These are phyloP conservation scores for Drosophila mayri DNA, from an alignment of 1,140 invertebrate genomes.

Conservation along the genomic window DNA sequence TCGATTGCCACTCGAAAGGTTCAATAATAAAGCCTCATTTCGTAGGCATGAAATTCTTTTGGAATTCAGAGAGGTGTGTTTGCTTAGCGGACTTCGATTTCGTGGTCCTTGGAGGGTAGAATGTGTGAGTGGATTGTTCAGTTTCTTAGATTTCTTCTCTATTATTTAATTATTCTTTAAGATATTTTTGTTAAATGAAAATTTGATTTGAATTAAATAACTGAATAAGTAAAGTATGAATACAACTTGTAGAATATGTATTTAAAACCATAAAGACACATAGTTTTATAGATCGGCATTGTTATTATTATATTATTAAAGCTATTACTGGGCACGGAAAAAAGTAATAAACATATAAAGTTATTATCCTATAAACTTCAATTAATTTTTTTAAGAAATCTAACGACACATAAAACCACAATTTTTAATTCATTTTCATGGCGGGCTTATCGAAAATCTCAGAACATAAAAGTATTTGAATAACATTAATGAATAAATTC, in stretches of 20 bases:
- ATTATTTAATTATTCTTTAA: not conserved
- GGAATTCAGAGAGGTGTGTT: not conserved
- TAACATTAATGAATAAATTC: conserved; percentile 36
- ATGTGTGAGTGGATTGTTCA: not conserved
- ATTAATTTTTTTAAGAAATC: not conserved
- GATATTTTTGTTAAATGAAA: not conserved
- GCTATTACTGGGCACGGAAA: not conserved
- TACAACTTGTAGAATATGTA: not conserved
- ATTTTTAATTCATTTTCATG: not conserved
- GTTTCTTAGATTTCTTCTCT: not conserved
- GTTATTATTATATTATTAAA: too few species aligned
- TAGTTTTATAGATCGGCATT: not conserved
- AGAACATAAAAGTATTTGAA: conserved; percentile 13
- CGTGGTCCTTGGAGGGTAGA: too few species aligned
- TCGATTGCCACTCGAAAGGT: conserved; percentile 28
- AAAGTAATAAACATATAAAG: not conserved
- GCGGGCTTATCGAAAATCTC: conserved; percentile 1
- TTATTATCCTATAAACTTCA: not conserved
- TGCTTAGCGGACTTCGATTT: not conserved
- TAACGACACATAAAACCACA: not conserved
- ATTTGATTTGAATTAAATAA: not conserved
- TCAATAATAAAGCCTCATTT: conserved; percentile 18
- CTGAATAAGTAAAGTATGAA: not conserved
- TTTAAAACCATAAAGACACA: not conserved
- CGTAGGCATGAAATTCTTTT: conserved; percentile 1